Evolutionary conservation across 2,888 invertebrate species (phyloP).

Genomic region (Eugnorisma glareosa): DNA sequence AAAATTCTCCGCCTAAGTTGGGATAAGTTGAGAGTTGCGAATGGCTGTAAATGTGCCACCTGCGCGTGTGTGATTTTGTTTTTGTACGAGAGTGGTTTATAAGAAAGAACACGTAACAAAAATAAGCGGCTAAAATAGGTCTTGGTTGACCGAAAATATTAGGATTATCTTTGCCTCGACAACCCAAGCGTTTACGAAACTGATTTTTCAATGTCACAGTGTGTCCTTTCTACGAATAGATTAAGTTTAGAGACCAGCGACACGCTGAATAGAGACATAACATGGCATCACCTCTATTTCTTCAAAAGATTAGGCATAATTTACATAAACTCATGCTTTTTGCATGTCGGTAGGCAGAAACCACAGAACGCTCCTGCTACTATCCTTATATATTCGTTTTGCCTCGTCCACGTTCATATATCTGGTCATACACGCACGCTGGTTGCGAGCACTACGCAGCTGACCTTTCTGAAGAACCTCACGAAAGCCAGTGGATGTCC

Average conservation of each 20-base stretch:
- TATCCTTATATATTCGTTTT: too few species aligned
- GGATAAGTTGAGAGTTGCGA: constrained; percentile 51
- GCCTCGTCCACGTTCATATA: too few species aligned
- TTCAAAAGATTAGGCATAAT: background rate
- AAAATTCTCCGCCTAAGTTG: constrained; percentile 65
- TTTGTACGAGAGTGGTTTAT: constrained; percentile 35
- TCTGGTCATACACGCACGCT: too few species aligned
- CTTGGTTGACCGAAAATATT: background rate
- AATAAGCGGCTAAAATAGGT: background rate
- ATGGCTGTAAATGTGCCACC: constrained; percentile 40
- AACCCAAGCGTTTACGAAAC: background rate
- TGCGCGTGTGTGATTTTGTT: constrained; percentile 32
- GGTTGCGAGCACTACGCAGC: too few species aligned
- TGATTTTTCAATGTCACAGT: background rate
- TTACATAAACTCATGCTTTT: too few species aligned
- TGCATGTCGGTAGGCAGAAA: too few species aligned
- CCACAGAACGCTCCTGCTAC: too few species aligned
- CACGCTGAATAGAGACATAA: background rate
- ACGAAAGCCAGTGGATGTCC: too few species aligned
- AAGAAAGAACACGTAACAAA: background rate
- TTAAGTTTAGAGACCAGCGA: background rate
- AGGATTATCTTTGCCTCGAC: background rate
- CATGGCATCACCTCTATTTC: background rate
- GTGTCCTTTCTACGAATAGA: background rate
- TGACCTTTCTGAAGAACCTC: too few species aligned